Evolutionary conservation across 1,140 invertebrate genomes (phyloP).

Genomic region (Zaprionus gabonicus): DNA sequence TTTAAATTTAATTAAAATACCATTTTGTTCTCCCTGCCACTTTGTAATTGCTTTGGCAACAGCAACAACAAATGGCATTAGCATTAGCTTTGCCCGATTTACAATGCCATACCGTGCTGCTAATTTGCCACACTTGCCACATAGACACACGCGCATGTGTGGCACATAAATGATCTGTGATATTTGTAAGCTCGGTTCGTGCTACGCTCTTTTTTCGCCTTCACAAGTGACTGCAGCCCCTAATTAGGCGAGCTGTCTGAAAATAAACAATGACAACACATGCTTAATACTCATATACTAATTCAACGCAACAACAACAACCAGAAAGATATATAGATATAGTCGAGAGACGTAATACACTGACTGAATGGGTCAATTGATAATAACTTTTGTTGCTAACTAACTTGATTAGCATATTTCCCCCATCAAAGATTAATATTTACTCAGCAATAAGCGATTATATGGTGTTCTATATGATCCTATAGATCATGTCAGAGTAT

Average conservation of each 20-base stretch:
- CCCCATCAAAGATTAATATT: neutral
- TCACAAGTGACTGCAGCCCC: conserved; percentile 51
- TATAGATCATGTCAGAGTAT: neutral
- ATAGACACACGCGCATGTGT: neutral
- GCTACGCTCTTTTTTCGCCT: neutral
- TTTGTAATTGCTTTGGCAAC: conserved; percentile 34
- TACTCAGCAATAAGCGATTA: neutral
- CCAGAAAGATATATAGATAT: neutral
- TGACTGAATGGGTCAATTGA: neutral
- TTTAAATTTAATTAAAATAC: conserved; percentile 58
- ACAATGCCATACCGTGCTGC: neutral
- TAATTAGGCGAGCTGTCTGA: conserved; percentile 59
- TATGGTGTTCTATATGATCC: neutral
- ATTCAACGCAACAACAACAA: neutral
- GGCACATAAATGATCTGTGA: conserved; percentile 13
- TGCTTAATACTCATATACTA: conserved; percentile 10
- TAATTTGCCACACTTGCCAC: conserved; percentile 29
- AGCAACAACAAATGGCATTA: conserved; percentile 1
- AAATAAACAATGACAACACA: conserved; percentile 54
- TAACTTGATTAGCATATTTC: neutral
- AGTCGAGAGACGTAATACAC: neutral
- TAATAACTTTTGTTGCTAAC: neutral
- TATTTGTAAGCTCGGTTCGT: neutral
- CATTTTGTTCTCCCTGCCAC: conserved; percentile 11
- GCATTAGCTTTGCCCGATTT: conserved; percentile 19